Evolutionary conservation across 2,113 vertebrate species (phyloP).

Genomic region (Pygoscelis adeliae): DNA sequence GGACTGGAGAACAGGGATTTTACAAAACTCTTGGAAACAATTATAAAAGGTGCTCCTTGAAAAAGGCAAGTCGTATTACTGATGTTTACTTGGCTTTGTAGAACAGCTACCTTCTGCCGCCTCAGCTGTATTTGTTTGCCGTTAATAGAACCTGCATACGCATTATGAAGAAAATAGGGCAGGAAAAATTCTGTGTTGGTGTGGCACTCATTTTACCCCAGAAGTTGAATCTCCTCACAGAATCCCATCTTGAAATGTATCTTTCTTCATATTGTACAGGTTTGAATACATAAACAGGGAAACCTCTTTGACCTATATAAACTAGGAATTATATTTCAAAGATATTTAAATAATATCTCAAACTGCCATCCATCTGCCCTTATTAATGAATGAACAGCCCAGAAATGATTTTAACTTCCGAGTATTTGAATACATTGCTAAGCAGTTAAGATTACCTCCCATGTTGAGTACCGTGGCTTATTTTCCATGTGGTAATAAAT

Average conservation of each 20-base stretch:
- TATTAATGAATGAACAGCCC: conserved; percentile 41
- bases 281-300: conserved; percentile 10
- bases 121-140: neutral
- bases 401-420: conserved; percentile 35
- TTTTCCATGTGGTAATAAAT: conserved; percentile 56
- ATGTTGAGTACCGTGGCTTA: conserved; percentile 13
- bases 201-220: neutral
- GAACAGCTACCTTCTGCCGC: neutral
- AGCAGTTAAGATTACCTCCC: conserved; percentile 38
- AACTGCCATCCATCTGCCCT: conserved; percentile 21
- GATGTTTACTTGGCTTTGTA: neutral
- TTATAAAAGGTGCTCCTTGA: neutral
- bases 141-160: neutral
- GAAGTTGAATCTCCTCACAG: neutral
- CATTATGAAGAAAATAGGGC: neutral
- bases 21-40: neutral
- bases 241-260: neutral
- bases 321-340: conserved; percentile 32
- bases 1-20: neutral
- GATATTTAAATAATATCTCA: conserved; percentile 1
- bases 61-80: neutral
- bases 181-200: neutral
- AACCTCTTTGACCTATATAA: neutral
- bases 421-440: conserved; percentile 52
- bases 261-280: neutral